Evolutionary conservation across 2,888 invertebrate species (phyloP), one percentile per base, ranked within the genome.

Genomic region (Tillus elongatus): DNA sequence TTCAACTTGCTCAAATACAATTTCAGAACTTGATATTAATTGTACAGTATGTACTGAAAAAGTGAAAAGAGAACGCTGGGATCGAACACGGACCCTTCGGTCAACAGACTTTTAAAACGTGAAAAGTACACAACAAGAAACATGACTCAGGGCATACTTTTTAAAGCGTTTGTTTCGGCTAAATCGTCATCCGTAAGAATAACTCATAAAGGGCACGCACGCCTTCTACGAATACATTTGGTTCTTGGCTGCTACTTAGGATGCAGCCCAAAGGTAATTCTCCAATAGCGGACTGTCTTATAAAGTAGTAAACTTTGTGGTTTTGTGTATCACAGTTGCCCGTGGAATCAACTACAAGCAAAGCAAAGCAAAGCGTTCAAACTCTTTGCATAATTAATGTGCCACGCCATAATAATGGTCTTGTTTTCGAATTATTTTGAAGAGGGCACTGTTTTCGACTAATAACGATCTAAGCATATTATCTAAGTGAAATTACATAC

Each of bases 271-370:
- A 36, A 9, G 47, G 45, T 24, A 46, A 33, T n/a, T 40, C 41
- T 15, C 47, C 44, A 28, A 40, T 39, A 16, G 42, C 15, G 12
- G 41, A 39, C 13, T 46, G 42, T 8, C 44, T 46, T 16, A 39
- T 28, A 19, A 47, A 46, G 31, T 45, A 46, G 34, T 47, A 47
- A 3, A 44, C 36, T 40, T 43, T 47, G 34, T 42, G 42, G 14
- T 46, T 40, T 33, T 47, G 41, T 3, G 27, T 30, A 2, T 44
- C 45, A 15, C 42, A 42, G 15, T 44, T 40, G 13, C 37, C 35
- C 9, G 45, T 39, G 6, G 45, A 35, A 30, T 47, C 41, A 3
- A 47, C 40, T 27, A 44, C 45, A 3, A 47, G 27, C 4, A 44
- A 31, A 35, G 45, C 45, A 13, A 42, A 42, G 11, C 28, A 19